Base-by-base conservation (phyloP, 1,140 invertebrate genomes). In the Pinna nobilis region DNA sequence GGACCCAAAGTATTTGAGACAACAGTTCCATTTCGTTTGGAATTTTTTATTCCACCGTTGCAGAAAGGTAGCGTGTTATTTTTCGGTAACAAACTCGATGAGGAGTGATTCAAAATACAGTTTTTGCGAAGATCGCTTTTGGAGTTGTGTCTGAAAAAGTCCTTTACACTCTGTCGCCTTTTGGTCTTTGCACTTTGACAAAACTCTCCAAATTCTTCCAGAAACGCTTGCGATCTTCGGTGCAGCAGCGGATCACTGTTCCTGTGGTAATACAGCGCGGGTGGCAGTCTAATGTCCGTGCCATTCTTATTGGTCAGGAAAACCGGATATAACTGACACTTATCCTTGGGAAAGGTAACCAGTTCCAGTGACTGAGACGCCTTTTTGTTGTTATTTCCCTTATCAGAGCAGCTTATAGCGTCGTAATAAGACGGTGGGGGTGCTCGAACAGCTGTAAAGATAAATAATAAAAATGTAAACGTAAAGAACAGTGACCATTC, bases 331-430 rank as follows among this genome's bases (percentile, higher is more conserved):
- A 32, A 25, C 28, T 39, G 28, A 25, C 28, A 41, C 25, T 35
- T 35, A 44, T 63, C 59, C 37, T 44, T 39, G 15, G 33, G 59
- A 39, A 63, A 44, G 5, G 59, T 32, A n/a, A 63, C 20, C 30
- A 39, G 37, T 39, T 63, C 59, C 59, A 63, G 59, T 5, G 59
- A 63, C 37, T 63, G 39, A 41, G 59, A 63, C 7, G 59, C 39
- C n/a, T 44, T 44, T n/a, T 44, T 9, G 37, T 63, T 44, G 18
- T 63, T 63, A 39, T 63, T 44, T 44, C 44, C 59, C 18, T 9
- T n/a, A 44, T 9, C n/a, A n/a, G 39, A 9, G n/a, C 39, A 44
- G 39, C n/a, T 9, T 44, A 44, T 44, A 9, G 39, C 39, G n/a
- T 44, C 39, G n/a, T n/a, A 9, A n/a, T 44, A 44, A 44, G 39